These are phyloP conservation scores for Caenorhabditis macrosperma DNA, from an alignment of 2,888 invertebrate genomes.

Conservation along the genomic window DNA sequence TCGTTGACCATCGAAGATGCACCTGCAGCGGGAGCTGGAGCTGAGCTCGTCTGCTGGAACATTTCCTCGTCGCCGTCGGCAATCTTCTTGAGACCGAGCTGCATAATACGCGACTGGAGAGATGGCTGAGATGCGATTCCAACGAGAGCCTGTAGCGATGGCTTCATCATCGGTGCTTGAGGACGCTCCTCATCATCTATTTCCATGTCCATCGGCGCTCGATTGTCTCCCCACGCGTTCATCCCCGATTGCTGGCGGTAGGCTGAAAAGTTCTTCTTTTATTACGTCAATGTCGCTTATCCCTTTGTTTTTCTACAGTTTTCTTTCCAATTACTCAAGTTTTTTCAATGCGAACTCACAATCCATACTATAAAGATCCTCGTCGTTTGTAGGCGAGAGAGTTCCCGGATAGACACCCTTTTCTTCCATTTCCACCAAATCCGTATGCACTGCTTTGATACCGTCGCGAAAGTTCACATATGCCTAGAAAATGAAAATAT, in stretches of 20 bases:
- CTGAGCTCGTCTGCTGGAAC: conserved; percentile 1
- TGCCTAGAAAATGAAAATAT: conserved; percentile 58
- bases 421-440: conserved; percentile 66
- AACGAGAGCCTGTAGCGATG: conserved; percentile 37
- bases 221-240: conserved; percentile 50
- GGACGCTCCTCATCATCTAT: conserved; percentile 59
- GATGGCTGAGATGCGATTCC: conserved; percentile 51
- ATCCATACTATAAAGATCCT: conserved; percentile 54
- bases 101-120: conserved; percentile 51
- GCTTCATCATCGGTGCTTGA: conserved; percentile 44
- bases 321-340: neutral
- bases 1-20: neutral
- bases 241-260: neutral
- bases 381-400: conserved; percentile 65
- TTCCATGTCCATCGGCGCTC: conserved; percentile 53
- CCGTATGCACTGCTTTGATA: conserved; percentile 65
- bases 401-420: conserved; percentile 71
- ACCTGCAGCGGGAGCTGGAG: neutral
- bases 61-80: conserved; percentile 41
- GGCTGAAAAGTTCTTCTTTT: conserved; percentile 15
- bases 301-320: too few species aligned
- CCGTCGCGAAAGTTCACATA: conserved; percentile 72
- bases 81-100: conserved; percentile 48
- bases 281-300: too few species aligned
- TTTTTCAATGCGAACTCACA: neutral